These are phyloP conservation scores for Thalassophryne amazonica DNA, from an alignment of 2,797 vertebrate genomes.

Conservation along the genomic window DNA sequence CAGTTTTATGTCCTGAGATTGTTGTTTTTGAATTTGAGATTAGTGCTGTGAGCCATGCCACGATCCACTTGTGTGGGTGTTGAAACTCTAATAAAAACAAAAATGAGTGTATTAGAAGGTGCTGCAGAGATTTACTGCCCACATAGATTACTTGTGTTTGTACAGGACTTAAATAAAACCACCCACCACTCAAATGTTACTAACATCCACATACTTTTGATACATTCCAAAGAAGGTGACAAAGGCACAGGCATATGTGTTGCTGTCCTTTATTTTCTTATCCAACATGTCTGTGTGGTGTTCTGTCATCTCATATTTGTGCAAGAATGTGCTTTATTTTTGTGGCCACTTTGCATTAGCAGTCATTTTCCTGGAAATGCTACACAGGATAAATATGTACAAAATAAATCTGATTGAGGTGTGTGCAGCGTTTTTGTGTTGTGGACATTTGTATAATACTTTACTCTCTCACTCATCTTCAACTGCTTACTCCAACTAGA, in stretches of 20 bases:
- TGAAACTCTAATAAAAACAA: too few relatives aligned
- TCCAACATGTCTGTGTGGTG: constrained; percentile 53
- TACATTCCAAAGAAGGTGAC: constrained; percentile 18
- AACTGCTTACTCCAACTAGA: too few relatives aligned
- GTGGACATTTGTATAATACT: background rate
- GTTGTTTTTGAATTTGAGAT: constrained; percentile 20
- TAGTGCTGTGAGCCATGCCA: background rate
- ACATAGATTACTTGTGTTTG: constrained; percentile 28
- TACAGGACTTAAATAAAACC: constrained; percentile 35
- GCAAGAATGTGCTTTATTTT: constrained; percentile 75
- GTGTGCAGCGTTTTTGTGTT: constrained; percentile 9
- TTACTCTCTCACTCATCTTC: background rate
- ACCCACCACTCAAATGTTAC: constrained; percentile 10
- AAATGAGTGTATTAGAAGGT: constrained; percentile 16
- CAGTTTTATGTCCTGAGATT: constrained; percentile 7
- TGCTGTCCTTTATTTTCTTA: constrained; percentile 52
- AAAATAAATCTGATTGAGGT: constrained; percentile 63
- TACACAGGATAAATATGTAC: constrained; percentile 52
- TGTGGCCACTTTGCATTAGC: constrained; percentile 71
- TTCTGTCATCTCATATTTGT: constrained; percentile 55
- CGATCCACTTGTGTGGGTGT: background rate
- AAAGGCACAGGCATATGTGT: constrained; percentile 33
- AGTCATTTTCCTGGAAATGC: constrained; percentile 52
- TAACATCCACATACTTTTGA: constrained; percentile 19
- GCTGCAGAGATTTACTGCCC: constrained; percentile 31